Percentiles rank a stretch among this genome's conserved stretches.
These are phyloP conservation scores for Aphidius gifuensis DNA, from an alignment of 1,140 invertebrate species.

Conservation along the genomic window DNA sequence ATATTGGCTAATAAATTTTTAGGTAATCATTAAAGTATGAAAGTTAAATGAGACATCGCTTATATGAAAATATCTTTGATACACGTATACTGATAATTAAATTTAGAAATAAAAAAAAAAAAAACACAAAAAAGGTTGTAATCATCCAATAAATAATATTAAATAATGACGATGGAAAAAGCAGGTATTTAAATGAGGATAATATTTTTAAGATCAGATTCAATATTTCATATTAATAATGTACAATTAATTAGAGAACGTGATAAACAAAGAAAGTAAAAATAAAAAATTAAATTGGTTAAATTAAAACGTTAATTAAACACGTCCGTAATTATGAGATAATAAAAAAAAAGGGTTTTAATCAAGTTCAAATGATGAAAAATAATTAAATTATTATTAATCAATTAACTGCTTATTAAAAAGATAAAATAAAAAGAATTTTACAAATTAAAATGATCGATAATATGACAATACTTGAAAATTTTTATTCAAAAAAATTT, in stretches of 20 bases:
- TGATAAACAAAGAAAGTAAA: conserved; percentile 19
- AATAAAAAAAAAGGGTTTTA: background rate
- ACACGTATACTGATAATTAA: conserved; percentile 32
- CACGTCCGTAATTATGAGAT: conserved; percentile 13
- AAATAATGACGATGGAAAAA: too few relatives aligned
- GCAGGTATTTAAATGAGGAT: conserved; percentile 29
- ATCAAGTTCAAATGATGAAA: background rate
- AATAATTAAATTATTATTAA: background rate
- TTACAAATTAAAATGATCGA: background rate
- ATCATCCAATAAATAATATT: too few relatives aligned
- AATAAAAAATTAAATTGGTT: conserved; percentile 1
- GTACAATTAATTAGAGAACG: conserved; percentile 17
- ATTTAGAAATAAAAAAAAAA: background rate
- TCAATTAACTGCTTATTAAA: background rate
- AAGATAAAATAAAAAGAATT: background rate
- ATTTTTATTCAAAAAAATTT: background rate
- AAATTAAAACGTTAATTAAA: conserved; percentile 19
- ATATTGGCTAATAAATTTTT: conserved; percentile 27
- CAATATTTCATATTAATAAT: conserved; percentile 49
- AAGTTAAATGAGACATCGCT: conserved; percentile 46
- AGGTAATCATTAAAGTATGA: conserved; percentile 3
- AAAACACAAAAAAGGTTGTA: conserved; percentile 28
- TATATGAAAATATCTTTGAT: conserved; percentile 54
- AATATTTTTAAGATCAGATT: conserved; percentile 53
- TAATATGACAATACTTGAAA: conserved; percentile 7